Conservation (phyloP, 2,113 vertebrate species). For the Fregata magnificens region DNA sequence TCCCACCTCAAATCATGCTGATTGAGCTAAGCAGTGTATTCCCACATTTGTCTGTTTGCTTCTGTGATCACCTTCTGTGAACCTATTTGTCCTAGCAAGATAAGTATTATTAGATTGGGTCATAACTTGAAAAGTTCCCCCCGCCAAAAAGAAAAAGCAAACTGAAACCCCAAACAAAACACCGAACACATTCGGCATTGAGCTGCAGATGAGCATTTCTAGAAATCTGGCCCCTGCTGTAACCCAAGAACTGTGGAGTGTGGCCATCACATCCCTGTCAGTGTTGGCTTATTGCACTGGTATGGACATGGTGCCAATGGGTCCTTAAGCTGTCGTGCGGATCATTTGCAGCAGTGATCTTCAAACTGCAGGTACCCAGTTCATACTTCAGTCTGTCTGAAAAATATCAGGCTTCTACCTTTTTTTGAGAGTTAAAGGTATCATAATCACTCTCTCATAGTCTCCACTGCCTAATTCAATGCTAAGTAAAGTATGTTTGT, state of each 20-base stretch:
- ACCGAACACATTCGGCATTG: not conserved
- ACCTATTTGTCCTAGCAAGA: not conserved
- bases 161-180: not conserved
- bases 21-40: not conserved
- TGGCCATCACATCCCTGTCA: not conserved
- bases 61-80: not conserved
- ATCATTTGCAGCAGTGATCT: not conserved
- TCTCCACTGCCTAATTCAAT: not conserved
- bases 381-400: not conserved
- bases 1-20: not conserved
- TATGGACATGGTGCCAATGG: not conserved
- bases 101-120: too few species aligned
- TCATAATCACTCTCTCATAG: not conserved
- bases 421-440: not conserved
- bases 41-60: not conserved
- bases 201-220: not conserved
- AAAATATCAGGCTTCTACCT: not conserved
- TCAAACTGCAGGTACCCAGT: not conserved
- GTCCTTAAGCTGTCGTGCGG: not conserved
- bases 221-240: not conserved
- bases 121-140: not conserved
- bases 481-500: not conserved
- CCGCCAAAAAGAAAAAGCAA: not conserved
- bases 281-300: not conserved
- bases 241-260: not conserved